Evolutionary conservation across 2,113 vertebrate genomes (phyloP).

Genomic region (Ictalurus furcatus): DNA sequence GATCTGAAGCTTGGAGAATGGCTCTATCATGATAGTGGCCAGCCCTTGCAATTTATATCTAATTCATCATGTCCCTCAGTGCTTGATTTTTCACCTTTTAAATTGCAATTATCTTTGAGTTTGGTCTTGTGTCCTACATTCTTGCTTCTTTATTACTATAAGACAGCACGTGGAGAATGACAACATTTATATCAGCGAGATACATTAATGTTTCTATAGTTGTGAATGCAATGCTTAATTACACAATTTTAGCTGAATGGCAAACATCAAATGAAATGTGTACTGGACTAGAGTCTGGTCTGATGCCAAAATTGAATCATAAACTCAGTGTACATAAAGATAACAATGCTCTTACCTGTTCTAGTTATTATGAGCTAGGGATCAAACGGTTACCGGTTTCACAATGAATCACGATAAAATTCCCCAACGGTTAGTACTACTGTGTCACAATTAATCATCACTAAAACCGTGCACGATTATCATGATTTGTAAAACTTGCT

Average conservation of each 20-base stretch:
- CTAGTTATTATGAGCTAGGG: not conserved
- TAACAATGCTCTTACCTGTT: not conserved
- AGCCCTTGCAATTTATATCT: not conserved
- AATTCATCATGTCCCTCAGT: not conserved
- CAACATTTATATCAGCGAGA: not conserved
- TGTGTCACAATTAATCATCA: too few relatives aligned
- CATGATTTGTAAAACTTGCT: too few relatives aligned
- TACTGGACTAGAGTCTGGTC: not conserved
- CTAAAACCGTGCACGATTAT: too few relatives aligned
- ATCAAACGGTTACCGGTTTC: too few relatives aligned
- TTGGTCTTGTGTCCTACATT: not conserved
- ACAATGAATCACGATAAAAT: too few relatives aligned
- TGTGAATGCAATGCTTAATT: not conserved
- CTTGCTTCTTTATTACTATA: not conserved
- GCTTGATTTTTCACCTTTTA: slow-evolving; percentile 15
- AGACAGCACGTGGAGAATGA: not conserved
- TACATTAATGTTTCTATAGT: not conserved
- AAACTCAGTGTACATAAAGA: not conserved
- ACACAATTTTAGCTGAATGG: not conserved
- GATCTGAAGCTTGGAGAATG: slow-evolving; percentile 13
- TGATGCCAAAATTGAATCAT: not conserved
- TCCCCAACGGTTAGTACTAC: too few relatives aligned
- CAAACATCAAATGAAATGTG: not conserved
- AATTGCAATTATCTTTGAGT: not conserved
- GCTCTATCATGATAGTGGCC: not conserved